Conservation (phyloP, 2,797 vertebrate species). For the Glyptemys insculpta region DNA sequence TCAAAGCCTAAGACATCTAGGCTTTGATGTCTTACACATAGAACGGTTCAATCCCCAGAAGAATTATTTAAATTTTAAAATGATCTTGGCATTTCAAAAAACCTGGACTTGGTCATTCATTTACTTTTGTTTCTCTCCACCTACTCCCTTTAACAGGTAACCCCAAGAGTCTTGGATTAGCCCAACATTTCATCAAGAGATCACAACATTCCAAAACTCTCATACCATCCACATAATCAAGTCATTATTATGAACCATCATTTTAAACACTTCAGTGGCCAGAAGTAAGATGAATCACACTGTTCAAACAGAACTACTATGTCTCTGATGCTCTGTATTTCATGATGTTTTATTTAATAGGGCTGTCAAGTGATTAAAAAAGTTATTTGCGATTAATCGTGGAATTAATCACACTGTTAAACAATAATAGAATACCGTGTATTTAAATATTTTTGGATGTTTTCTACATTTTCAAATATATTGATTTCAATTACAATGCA, state of each 20-base stretch:
- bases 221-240: not conserved
- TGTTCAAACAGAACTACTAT: not conserved
- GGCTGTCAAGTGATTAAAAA: no score
- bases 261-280: not conserved
- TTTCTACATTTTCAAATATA: no score
- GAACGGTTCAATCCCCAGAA: not conserved
- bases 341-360: not conserved
- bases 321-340: not conserved
- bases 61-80: not conserved
- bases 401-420: no score
- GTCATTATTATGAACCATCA: not conserved
- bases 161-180: not conserved
- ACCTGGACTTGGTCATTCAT: not conserved
- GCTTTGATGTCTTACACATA: not conserved
- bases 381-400: no score
- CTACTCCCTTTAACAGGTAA: not conserved
- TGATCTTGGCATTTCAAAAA: not conserved
- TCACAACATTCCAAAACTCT: not conserved
- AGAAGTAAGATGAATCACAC: not conserved
- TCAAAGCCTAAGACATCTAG: no score
- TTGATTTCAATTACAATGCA: no score
- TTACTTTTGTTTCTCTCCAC: not conserved
- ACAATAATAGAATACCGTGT: no score
- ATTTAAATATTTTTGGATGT: no score
- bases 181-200: not conserved